Evolutionary conservation across 2,888 invertebrate species (phyloP).

Genomic region (Ochropleura leucogaster): DNA sequence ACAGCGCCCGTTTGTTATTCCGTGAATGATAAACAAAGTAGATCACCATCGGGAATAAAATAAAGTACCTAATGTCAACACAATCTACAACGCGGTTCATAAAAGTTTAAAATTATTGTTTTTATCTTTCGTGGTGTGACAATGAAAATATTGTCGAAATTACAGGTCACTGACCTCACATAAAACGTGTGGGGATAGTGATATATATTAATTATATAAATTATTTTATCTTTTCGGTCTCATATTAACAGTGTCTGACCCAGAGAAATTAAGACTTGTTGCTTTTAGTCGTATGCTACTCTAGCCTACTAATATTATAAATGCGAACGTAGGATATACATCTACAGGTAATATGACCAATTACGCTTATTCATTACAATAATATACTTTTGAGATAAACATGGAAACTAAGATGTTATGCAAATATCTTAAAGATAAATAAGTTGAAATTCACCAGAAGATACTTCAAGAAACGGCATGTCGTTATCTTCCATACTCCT

Average conservation of each 20-base stretch:
- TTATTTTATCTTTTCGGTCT: neutral
- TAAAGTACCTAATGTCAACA: conserved; percentile 8
- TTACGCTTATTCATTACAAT: too few species aligned
- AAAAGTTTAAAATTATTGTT: conserved; percentile 46
- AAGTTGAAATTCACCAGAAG: too few species aligned
- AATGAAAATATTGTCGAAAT: conserved; percentile 70
- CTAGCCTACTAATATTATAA: too few species aligned
- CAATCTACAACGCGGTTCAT: conserved; percentile 35
- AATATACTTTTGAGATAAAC: too few species aligned
- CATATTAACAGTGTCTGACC: neutral
- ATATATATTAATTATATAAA: conserved; percentile 15
- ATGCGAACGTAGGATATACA: too few species aligned
- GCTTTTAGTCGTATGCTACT: too few species aligned
- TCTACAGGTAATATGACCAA: too few species aligned
- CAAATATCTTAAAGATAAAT: too few species aligned
- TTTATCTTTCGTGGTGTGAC: conserved; percentile 62
- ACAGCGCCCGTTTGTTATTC: conserved; percentile 2
- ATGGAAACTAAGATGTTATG: too few species aligned
- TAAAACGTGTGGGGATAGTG: conserved; percentile 30
- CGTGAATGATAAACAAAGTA: conserved; percentile 29
- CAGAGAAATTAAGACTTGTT: neutral
- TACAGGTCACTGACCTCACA: conserved; percentile 63
- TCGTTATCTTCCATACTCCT: too few species aligned
- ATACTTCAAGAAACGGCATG: too few species aligned
- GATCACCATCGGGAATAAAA: conserved; percentile 24